Evolutionary conservation across 2,797 vertebrate species (phyloP).

Genomic region (Squalus acanthias): DNA sequence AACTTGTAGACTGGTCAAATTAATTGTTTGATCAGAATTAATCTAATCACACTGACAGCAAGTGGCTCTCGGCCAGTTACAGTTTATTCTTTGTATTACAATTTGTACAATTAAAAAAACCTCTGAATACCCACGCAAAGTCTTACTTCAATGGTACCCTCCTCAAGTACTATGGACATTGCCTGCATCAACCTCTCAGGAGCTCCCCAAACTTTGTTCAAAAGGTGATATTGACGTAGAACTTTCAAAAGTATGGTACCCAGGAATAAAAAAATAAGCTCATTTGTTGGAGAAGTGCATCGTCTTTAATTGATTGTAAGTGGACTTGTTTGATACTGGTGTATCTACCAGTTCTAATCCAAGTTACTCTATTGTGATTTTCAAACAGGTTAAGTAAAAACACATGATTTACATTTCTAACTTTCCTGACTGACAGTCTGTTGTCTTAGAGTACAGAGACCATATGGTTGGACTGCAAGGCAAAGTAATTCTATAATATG

Average conservation of each 20-base stretch:
- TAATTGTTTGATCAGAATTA: not conserved
- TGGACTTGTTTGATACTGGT: not conserved
- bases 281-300: not conserved
- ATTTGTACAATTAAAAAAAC: not conserved
- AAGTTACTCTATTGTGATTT: not conserved
- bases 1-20: not conserved
- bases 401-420: not conserved
- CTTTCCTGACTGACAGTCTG: not conserved
- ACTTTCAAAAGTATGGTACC: not conserved
- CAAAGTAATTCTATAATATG: not conserved
- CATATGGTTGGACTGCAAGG: not conserved
- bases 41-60: not conserved
- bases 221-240: not conserved
- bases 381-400: not conserved
- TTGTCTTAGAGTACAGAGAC: not conserved
- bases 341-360: not conserved
- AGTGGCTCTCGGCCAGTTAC: not conserved
- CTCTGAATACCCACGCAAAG: not conserved
- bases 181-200: not conserved
- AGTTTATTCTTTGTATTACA: not conserved
- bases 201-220: not conserved
- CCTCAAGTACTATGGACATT: not conserved
- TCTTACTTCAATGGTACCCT: not conserved
- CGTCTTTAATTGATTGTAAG: not conserved
- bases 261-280: not conserved